These are phyloP conservation scores for Palaemon carinicauda DNA, from an alignment of 1,140 invertebrate genomes.

Conservation along the genomic window DNA sequence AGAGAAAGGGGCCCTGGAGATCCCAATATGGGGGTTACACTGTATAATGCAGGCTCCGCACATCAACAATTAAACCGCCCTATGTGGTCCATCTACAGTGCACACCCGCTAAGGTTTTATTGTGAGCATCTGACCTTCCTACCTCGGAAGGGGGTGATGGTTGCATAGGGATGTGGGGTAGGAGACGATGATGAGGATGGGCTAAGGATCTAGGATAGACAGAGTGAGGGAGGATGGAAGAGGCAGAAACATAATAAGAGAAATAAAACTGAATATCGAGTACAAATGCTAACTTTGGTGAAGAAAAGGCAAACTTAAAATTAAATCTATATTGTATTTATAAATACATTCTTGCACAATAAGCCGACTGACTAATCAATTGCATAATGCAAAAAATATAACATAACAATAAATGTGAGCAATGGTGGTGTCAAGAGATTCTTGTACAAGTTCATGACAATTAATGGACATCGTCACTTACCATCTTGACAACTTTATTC, in stretches of 20 bases:
- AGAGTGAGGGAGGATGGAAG: background rate
- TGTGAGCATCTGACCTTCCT: background rate
- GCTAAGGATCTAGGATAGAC: background rate
- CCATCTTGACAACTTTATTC: too few relatives aligned
- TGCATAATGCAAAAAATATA: too few relatives aligned
- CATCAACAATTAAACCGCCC: background rate
- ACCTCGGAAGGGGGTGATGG: background rate
- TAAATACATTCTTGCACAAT: background rate
- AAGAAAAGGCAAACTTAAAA: background rate
- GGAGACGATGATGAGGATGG: background rate
- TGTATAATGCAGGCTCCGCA: background rate
- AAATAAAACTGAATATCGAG: background rate
- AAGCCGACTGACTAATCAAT: too few relatives aligned
- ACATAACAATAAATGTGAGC: too few relatives aligned
- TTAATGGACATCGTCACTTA: too few relatives aligned
- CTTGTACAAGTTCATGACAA: too few relatives aligned
- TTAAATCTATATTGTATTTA: too few relatives aligned
- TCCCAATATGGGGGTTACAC: background rate
- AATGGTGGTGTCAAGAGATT: too few relatives aligned
- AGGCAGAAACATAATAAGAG: background rate
- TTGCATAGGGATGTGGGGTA: background rate
- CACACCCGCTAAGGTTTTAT: slow-evolving; percentile 1
- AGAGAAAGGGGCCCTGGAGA: background rate
- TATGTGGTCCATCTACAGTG: background rate
- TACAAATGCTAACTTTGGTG: background rate